Percentiles rank a stretch among this genome's conserved stretches.
Conservation (phyloP, 2,888 invertebrate species). For the Chromoteleia sp. region DNA sequence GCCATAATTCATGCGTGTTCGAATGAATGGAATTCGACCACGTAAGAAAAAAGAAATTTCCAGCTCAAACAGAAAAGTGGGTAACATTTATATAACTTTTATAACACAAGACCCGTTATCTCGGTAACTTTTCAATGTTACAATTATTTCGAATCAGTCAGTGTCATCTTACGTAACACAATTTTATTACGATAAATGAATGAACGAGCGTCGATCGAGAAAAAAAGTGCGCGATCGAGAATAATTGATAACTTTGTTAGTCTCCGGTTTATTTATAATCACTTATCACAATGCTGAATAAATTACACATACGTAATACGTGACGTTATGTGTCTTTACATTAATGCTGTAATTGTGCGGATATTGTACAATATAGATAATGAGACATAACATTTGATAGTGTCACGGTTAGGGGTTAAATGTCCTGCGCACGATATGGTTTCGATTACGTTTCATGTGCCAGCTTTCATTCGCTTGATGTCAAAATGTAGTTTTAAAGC, state of each 20-base stretch:
- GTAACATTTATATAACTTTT: slow-evolving; percentile 2
- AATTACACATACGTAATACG: slow-evolving; percentile 45
- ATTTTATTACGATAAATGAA: slow-evolving; percentile 54
- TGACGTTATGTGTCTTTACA: slow-evolving; percentile 52
- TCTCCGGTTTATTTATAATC: slow-evolving; percentile 52
- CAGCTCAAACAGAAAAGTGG: neutral
- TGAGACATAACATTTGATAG: slow-evolving; percentile 56
- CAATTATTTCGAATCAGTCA: slow-evolving; percentile 22
- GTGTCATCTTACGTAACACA: slow-evolving; percentile 33
- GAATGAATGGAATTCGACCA: neutral
- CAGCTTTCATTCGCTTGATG: slow-evolving; percentile 29
- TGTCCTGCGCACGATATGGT: slow-evolving; percentile 54
- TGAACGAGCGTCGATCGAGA: slow-evolving; percentile 21
- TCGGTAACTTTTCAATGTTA: slow-evolving; percentile 24
- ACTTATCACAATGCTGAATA: slow-evolving; percentile 51
- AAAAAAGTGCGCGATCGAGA: slow-evolving; percentile 35
- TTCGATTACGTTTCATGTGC: slow-evolving; percentile 43
- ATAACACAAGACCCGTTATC: slow-evolving; percentile 14
- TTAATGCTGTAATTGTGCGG: slow-evolving; percentile 38
- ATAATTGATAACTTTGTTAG: slow-evolving; percentile 47
- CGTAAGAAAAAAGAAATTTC: neutral
- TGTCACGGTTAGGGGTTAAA: slow-evolving; percentile 57
- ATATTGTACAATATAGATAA: slow-evolving; percentile 59
- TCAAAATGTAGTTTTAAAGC: slow-evolving; percentile 16
- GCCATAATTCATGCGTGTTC: slow-evolving; percentile 10